Evolutionary conservation across 2,113 vertebrate species (phyloP), one percentile per base, ranked within the genome.

Genomic region (Argyrosomus japonicus): DNA sequence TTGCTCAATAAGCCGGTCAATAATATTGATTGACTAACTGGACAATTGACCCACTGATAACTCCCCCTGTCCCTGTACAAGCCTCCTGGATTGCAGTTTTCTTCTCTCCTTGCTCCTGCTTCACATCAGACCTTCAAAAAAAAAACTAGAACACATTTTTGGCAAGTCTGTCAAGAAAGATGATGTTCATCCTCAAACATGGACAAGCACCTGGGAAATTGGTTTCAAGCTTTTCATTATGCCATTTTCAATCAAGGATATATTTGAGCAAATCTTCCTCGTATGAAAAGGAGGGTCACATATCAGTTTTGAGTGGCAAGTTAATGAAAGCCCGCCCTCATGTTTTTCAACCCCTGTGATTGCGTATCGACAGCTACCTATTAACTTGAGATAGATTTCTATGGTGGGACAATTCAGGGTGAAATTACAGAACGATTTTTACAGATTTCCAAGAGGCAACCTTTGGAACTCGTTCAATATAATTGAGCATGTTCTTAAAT

Each of bases 21-120:
- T 65, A 19, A 5, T 60, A 67, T 27, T 1, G 75, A 85, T 32
- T 64, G 15, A 75, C 47, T 65, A 80, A 75, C 58, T 43, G 71
- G 48, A 70, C 57, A 62, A 64, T 18, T 65, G 87, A 73, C 47
- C 45, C 23, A 36, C 53, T 50, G 51, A 79, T 61, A 82, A 53
- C 54, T 54, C 43, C 62, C n/a, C 3, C 47, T 68, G 40, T 47
- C 47, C 23, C 61, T 5, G 23, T 47, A 15, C 3, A 18, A 11
- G 48, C 32, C 63, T 69, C 36, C 25, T 8, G 68, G 53, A 36
- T 48, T 4, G 13, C 19, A 14, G 32, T 12, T 48, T 36, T 67
- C 36, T 13, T 19, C 40, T 58, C 17, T 43, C 7, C 27, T 5
- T 21, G 13, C 6, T 36, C 36, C 36, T 25, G 5, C 53, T 15